Conservation (phyloP, 2,888 invertebrate species). For the Stenurella melanura region DNA sequence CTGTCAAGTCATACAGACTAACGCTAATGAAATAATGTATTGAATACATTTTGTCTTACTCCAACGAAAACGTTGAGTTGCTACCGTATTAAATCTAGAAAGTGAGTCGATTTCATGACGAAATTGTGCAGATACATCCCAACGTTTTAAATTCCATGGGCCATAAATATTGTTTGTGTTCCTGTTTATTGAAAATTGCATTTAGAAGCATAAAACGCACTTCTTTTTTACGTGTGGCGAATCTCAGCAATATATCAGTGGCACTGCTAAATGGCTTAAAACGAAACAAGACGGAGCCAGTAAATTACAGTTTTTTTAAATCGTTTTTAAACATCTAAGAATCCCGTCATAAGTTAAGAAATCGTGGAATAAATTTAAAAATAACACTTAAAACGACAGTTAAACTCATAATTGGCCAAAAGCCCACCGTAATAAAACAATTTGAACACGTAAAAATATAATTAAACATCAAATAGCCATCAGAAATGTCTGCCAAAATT, state of each 20-base stretch:
- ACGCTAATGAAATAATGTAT: no score
- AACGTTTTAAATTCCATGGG: not conserved
- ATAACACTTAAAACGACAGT: slow-evolving; percentile 60
- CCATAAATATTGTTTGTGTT: not conserved
- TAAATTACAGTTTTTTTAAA: slow-evolving; percentile 3
- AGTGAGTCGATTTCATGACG: no score
- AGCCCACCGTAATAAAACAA: slow-evolving; percentile 64
- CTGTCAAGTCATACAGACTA: no score
- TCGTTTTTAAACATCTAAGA: slow-evolving; percentile 55
- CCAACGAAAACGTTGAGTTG: no score
- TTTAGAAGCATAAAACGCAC: not conserved
- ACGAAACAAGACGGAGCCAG: not conserved
- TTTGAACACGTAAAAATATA: slow-evolving; percentile 63
- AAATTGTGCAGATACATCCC: no score
- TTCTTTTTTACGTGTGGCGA: not conserved
- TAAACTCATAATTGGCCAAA: slow-evolving; percentile 62
- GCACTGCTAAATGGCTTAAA: slow-evolving; percentile 13
- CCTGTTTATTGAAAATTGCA: not conserved
- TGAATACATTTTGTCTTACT: no score
- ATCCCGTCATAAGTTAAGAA: slow-evolving; percentile 53
- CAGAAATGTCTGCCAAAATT: slow-evolving; percentile 66
- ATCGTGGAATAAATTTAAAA: slow-evolving; percentile 60
- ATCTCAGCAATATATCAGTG: slow-evolving; percentile 8
- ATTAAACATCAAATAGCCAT: slow-evolving; percentile 68
- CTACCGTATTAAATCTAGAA: no score